These are phyloP conservation scores for Drosophila carrolli DNA, from an alignment of 1,140 invertebrate genomes.

Conservation along the genomic window DNA sequence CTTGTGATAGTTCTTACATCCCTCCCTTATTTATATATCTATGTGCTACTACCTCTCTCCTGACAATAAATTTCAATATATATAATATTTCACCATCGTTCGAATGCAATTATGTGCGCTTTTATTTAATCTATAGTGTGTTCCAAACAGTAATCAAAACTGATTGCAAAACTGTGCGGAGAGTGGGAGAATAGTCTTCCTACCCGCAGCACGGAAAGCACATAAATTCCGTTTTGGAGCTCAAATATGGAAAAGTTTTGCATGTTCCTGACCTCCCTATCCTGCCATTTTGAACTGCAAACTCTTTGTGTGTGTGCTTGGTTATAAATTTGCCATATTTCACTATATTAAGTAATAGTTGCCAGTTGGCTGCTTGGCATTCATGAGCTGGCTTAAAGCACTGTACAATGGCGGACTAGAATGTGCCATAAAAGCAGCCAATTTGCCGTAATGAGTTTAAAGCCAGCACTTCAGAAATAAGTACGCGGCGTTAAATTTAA, in stretches of 20 bases:
- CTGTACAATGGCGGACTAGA: slow-evolving; percentile 18
- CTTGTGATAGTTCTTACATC: background rate
- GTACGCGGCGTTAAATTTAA: slow-evolving; percentile 29
- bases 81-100: slow-evolving; percentile 26
- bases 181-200: slow-evolving; percentile 5
- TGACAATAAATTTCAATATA: slow-evolving; percentile 2
- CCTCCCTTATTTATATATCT: background rate
- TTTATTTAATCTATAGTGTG: slow-evolving; percentile 49
- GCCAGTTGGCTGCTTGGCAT: slow-evolving; percentile 31
- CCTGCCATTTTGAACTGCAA: slow-evolving; percentile 43
- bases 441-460: slow-evolving; percentile 52
- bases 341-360: slow-evolving; percentile 73
- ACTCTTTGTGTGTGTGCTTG: slow-evolving; percentile 11
- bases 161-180: slow-evolving; percentile 23
- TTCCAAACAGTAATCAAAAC: slow-evolving; percentile 44
- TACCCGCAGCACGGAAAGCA: slow-evolving; percentile 14
- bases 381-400: slow-evolving; percentile 29
- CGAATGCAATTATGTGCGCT: slow-evolving; percentile 42
- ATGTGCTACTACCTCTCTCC: background rate
- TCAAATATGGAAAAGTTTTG: slow-evolving; percentile 66
- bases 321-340: slow-evolving; percentile 67
- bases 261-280: slow-evolving; percentile 14
- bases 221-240: slow-evolving; percentile 61
- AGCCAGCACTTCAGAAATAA: slow-evolving; percentile 16
- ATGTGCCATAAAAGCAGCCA: slow-evolving; percentile 47